Percentiles rank a stretch among this genome's conserved stretches.
Conservation (phyloP, 2,797 vertebrate genomes). For the Steatocranus sp. region DNA sequence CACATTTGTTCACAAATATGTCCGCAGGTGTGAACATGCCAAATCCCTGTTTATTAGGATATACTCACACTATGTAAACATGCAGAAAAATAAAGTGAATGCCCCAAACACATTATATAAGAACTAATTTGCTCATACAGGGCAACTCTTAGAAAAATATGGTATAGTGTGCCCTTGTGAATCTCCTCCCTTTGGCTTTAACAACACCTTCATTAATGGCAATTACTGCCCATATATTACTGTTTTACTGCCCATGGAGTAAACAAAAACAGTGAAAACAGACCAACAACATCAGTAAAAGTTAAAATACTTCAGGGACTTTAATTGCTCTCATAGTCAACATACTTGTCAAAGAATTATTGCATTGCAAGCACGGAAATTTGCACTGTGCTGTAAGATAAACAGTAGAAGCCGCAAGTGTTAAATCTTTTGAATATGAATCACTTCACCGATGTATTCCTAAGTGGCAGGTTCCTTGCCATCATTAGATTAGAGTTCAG, state of each 20-base stretch:
- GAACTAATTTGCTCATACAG: not conserved
- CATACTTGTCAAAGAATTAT: not conserved
- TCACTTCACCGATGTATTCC: not conserved
- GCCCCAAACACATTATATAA: not conserved
- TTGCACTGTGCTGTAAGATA: not conserved
- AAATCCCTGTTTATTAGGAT: not conserved
- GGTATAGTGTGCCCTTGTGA: not conserved
- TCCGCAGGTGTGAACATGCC: not conserved
- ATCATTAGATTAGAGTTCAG: not conserved
- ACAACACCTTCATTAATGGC: constrained; percentile 13
- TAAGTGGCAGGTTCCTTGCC: not conserved
- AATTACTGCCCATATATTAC: not conserved
- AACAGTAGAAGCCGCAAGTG: not conserved
- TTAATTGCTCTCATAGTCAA: not conserved
- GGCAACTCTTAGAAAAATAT: not conserved
- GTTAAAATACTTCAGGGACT: not conserved
- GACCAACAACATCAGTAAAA: not conserved
- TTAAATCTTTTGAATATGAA: not conserved
- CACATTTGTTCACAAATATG: not conserved
- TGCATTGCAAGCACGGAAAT: not conserved
- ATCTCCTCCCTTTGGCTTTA: constrained; percentile 8
- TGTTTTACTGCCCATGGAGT: not conserved
- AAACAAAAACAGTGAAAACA: not conserved
- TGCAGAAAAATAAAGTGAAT: not conserved
- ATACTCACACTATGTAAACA: not conserved